Evolutionary conservation across 2,888 invertebrate genomes (phyloP), one percentile per base, ranked within the genome.

Genomic region (Sphaerophoria taeniata): DNA sequence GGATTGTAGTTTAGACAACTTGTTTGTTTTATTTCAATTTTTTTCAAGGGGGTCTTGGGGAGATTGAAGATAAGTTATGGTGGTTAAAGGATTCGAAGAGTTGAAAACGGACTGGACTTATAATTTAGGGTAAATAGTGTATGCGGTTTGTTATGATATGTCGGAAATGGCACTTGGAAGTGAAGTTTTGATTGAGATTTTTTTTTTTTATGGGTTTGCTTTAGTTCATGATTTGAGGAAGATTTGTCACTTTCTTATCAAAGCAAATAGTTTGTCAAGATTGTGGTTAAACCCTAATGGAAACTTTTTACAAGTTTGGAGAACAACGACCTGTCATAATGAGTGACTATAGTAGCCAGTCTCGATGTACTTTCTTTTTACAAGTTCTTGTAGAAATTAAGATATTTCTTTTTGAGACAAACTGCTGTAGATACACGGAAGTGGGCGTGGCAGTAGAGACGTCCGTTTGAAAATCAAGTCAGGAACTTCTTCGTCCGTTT

Each of bases 61-160:
- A 73, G 24, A 1, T 24, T 24, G 24, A 24, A 24, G 24, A 24
- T 24, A 74, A 83, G 78, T 83, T 73, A 83, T 83, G 78, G 78
- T 58, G 70, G 78, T 69, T 14, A 33, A 65, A 33, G 56, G 69
- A 55, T 77, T 43, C 73, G 67, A 43, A 12, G 11, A 67, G 67
- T 53, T 76, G 14, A 16, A 77, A 63, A 34, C 7, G 65, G 16
- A 49, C 6, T 14, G 58, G 65, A 81, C 70, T 82, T 60, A 65
- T 82, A 56, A 67, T 70, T 69, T 53, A 53, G 70, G 51, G 70
- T 70, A 74, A 63, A 69, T 69, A 69, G 43, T 65, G 63, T 24
- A 24, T 56, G 80, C 55, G 75, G 75, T 71, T 81, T 76, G 71
- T 58, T 81, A 58, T 75, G 71, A 65, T 79, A 74, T 49, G 63